These are phyloP conservation scores for Lapara coniferarum DNA, from an alignment of 2,888 invertebrate genomes.

Conservation along the genomic window DNA sequence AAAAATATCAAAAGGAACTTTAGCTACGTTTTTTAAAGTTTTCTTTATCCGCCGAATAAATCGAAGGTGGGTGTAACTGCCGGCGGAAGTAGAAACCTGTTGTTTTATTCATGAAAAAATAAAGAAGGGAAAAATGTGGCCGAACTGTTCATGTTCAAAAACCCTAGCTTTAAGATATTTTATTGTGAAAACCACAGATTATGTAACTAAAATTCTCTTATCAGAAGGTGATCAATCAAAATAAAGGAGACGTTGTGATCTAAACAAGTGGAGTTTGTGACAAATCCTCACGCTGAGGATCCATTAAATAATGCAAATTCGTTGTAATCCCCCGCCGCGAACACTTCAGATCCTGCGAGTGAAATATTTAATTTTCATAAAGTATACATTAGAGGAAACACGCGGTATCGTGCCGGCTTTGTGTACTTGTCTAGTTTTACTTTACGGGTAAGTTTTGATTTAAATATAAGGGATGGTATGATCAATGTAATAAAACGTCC, in stretches of 20 bases:
- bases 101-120: constrained; percentile 83
- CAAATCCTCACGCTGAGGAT: constrained; percentile 80
- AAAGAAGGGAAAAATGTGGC: constrained; percentile 72
- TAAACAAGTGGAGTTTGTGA: constrained; percentile 65
- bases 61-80: constrained; percentile 81
- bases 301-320: constrained; percentile 83
- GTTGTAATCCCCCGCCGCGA: constrained; percentile 76
- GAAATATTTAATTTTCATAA: constrained; percentile 84
- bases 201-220: constrained; percentile 20
- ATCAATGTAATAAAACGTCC: no score
- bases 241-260: constrained; percentile 47
- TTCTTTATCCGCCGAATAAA: constrained; percentile 81
- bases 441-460: not conserved
- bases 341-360: constrained; percentile 63
- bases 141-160: constrained; percentile 55
- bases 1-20: constrained; percentile 81
- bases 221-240: constrained; percentile 56
- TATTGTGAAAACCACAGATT: constrained; percentile 7
- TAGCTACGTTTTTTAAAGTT: constrained; percentile 81
- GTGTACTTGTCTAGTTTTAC: not conserved
- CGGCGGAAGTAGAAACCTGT: constrained; percentile 79
- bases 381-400: constrained; percentile 75
- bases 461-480: not conserved
- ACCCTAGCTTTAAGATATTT: constrained; percentile 37
- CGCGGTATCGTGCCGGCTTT: constrained; percentile 45